Evolutionary conservation across 2,888 invertebrate species (phyloP).

Genomic region (Cataglyphis livida): DNA sequence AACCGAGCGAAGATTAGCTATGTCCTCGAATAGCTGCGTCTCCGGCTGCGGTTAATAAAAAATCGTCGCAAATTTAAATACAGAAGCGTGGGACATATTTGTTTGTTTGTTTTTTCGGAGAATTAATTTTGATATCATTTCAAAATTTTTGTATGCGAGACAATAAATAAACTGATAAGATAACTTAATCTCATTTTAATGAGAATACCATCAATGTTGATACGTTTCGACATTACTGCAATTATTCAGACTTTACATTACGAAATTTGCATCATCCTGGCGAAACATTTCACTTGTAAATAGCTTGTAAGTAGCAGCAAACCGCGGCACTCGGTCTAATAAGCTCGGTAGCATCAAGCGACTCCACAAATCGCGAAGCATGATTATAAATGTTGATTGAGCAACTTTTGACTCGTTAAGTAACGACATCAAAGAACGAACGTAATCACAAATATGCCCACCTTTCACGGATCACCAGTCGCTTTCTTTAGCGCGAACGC

Average conservation of each 20-base stretch:
- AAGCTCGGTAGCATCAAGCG: slow-evolving; percentile 25
- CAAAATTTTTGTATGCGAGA: neutral
- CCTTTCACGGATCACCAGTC: slow-evolving; percentile 70
- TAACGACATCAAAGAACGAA: slow-evolving; percentile 68
- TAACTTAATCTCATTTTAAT: neutral
- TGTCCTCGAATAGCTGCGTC: neutral
- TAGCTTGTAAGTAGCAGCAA: slow-evolving; percentile 4
- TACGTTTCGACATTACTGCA: neutral
- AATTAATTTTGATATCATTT: neutral
- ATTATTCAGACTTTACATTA: neutral
- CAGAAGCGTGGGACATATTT: neutral
- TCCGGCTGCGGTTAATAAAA: neutral
- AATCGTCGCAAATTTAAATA: neutral
- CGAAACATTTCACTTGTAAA: slow-evolving; percentile 26
- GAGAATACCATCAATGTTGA: neutral
- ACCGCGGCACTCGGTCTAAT: slow-evolving; percentile 3
- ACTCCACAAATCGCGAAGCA: neutral
- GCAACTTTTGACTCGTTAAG: slow-evolving; percentile 66
- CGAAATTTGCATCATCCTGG: neutral
- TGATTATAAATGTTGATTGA: slow-evolving; percentile 61
- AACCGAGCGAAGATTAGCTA: neutral
- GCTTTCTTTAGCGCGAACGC: neutral
- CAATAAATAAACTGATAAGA: neutral
- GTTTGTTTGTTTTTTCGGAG: neutral
- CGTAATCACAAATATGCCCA: slow-evolving; percentile 49